Conservation (phyloP, 2,888 invertebrate genomes). For the Clitarchus hookeri region DNA sequence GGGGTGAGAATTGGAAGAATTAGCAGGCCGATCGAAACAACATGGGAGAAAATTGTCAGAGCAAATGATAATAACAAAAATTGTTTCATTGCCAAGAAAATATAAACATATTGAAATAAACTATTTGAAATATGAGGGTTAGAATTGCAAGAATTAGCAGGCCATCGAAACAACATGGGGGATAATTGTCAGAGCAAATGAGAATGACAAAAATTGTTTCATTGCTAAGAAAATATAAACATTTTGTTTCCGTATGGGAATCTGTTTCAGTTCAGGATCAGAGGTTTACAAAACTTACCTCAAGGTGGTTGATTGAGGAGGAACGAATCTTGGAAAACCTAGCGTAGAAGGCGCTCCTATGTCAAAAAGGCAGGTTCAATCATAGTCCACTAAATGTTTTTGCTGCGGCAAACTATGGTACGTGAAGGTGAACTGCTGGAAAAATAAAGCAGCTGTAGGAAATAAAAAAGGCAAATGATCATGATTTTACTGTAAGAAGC, state of each 20-base stretch:
- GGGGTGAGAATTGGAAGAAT: neutral
- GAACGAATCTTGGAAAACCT: neutral
- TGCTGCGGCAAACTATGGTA: neutral
- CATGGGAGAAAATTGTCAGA: neutral
- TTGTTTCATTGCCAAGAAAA: neutral
- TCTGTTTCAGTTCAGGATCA: neutral
- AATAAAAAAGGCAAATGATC: neutral
- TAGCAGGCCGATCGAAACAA: neutral
- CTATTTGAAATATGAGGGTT: neutral
- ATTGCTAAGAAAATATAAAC: neutral
- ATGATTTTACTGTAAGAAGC: neutral
- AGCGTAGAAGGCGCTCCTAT: neutral
- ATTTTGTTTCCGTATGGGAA: neutral
- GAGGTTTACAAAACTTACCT: neutral
- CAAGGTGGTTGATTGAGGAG: neutral
- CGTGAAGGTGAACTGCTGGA: neutral
- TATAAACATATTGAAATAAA: too few relatives aligned
- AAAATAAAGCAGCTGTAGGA: neutral
- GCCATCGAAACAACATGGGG: neutral
- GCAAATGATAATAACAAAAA: neutral
- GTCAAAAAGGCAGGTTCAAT: neutral
- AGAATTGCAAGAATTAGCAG: neutral
- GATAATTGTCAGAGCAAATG: neutral
- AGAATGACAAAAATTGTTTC: neutral
- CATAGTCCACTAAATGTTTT: neutral